Conservation (phyloP, 2,888 invertebrate genomes). For the Periphyllus acericola region DNA sequence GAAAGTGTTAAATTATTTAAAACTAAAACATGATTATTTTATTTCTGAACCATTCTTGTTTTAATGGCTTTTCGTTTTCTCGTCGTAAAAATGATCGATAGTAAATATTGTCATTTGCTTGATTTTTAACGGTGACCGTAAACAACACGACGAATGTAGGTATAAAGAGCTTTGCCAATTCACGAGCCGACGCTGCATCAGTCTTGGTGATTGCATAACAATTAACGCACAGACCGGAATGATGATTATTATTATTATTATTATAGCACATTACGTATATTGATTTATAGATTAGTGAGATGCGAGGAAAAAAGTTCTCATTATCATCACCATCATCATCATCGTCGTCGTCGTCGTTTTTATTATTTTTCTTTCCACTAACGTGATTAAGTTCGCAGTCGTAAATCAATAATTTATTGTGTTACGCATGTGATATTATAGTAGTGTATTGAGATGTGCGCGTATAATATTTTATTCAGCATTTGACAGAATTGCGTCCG, state of each 20-base stretch:
- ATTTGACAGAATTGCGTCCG: neutral
- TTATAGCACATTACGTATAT: neutral
- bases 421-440: neutral
- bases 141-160: neutral
- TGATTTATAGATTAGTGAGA: constrained; percentile 41
- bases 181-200: neutral
- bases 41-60: no score
- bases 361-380: neutral
- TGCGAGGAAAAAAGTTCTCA: constrained; percentile 37
- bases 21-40: no score
- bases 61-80: neutral
- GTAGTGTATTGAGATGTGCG: constrained; percentile 11
- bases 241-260: neutral
- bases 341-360: neutral
- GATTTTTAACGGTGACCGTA: neutral
- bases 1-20: no score
- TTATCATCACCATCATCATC: neutral
- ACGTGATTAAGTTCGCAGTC: neutral
- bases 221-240: constrained; percentile 8
- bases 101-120: neutral
- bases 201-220: constrained; percentile 22
- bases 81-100: neutral
- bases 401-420: constrained; percentile 30
- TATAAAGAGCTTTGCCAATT: neutral
- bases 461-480: neutral